These are phyloP conservation scores for Poecile atricapillus DNA, from an alignment of 2,113 vertebrate genomes.

Conservation along the genomic window DNA sequence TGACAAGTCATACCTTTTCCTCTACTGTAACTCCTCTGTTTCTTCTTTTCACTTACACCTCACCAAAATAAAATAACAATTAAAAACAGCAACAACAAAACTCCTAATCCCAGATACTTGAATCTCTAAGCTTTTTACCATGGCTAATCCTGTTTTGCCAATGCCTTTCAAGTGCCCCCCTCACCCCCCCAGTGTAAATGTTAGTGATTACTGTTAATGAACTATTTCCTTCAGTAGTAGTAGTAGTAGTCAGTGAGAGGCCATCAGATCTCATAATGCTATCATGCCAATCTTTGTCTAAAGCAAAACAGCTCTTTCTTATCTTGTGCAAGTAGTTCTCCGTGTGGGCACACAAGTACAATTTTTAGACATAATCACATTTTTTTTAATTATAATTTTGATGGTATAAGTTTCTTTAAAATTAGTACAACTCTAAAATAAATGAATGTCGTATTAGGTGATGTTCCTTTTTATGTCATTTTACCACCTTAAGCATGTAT, in stretches of 20 bases:
- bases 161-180: not conserved
- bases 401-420: not conserved
- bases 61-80: not conserved
- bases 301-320: not conserved
- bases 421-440: not conserved
- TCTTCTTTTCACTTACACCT: not conserved
- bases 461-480: not conserved
- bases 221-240: not conserved
- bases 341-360: not conserved
- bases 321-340: not conserved
- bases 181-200: not conserved
- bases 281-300: not conserved
- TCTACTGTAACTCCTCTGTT: not conserved
- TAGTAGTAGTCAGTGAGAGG: not conserved
- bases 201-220: not conserved
- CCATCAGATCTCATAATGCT: not conserved
- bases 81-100: not conserved
- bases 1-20: not conserved
- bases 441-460: not conserved
- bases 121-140: constrained; percentile 57
- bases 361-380: not conserved
- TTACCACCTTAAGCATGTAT: not conserved
- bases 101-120: not conserved
- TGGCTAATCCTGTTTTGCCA: constrained; percentile 48
- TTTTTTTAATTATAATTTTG: not conserved